A percentile compares a stretch with the other conserved stretches of the same genome.
These are phyloP conservation scores for Pentalonia nigronervosa DNA, from an alignment of 1,140 invertebrate genomes.

Conservation along the genomic window DNA sequence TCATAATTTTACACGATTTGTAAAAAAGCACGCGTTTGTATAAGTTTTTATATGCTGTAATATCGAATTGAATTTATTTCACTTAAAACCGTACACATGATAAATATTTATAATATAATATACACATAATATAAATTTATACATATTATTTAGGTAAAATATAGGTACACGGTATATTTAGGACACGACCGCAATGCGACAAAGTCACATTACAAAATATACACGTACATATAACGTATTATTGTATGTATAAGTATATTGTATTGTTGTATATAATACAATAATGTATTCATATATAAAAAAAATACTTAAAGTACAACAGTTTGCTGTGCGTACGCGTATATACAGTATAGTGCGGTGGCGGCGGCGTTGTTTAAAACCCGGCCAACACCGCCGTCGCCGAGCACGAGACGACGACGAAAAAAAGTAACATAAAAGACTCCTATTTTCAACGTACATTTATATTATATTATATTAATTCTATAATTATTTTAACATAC, in stretches of 20 bases:
- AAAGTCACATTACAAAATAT: slow-evolving; percentile 23
- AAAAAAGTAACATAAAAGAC: background rate
- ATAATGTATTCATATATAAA: background rate
- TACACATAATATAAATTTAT: slow-evolving; percentile 16
- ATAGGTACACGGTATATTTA: background rate
- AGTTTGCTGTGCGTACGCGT: slow-evolving; percentile 37
- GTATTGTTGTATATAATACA: background rate
- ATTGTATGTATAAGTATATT: background rate
- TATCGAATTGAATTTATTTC: slow-evolving; percentile 37
- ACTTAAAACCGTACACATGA: slow-evolving; percentile 37
- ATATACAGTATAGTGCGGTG: background rate
- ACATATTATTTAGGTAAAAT: slow-evolving; percentile 5
- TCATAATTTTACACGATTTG: background rate
- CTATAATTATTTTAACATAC: background rate
- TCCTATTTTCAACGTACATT: background rate
- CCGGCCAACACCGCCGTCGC: background rate
- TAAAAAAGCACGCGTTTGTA: background rate
- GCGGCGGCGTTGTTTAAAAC: background rate
- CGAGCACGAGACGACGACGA: background rate
- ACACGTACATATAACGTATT: background rate
- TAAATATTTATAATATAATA: slow-evolving; percentile 32
- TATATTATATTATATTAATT: background rate
- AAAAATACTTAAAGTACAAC: slow-evolving; percentile 26
- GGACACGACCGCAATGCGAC: background rate
- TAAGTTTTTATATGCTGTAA: background rate